Percentiles rank a stretch among this genome's conserved stretches.
Evolutionary conservation across 2,888 invertebrate genomes (phyloP).

Genomic region (Conops quadrifasciatus): DNA sequence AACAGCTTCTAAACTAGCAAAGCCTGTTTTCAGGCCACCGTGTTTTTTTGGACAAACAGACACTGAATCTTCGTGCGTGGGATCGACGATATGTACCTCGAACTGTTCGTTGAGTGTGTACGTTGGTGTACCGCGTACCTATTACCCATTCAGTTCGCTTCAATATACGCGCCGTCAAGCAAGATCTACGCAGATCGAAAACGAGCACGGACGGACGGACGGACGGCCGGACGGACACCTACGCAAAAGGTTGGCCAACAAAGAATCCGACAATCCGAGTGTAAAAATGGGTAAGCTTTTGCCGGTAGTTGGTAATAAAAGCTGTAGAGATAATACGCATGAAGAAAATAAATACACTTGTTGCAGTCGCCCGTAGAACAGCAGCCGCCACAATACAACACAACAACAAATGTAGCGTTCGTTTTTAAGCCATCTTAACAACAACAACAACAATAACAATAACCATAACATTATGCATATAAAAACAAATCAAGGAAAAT

Average conservation of each 20-base stretch:
- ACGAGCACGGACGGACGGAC: neutral
- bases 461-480: neutral
- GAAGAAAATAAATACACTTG: conserved; percentile 18
- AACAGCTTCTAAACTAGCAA: conserved; percentile 15
- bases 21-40: conserved; percentile 7
- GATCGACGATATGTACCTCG: no score
- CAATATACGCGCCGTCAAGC: no score
- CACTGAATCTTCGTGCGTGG: no score
- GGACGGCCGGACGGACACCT: conserved; percentile 31
- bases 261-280: neutral
- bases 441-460: neutral
- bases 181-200: no score
- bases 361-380: neutral
- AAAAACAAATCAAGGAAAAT: conserved; percentile 9
- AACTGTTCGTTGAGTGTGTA: no score
- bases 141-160: no score
- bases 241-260: conserved; percentile 40
- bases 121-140: no score
- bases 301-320: neutral
- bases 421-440: neutral
- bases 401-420: no score
- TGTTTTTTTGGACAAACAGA: no score
- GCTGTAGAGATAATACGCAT: neutral
- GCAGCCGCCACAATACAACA: neutral
- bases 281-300: neutral